These are phyloP conservation scores for Diachasma alloeum DNA, from an alignment of 1,140 invertebrate genomes.

Conservation along the genomic window DNA sequence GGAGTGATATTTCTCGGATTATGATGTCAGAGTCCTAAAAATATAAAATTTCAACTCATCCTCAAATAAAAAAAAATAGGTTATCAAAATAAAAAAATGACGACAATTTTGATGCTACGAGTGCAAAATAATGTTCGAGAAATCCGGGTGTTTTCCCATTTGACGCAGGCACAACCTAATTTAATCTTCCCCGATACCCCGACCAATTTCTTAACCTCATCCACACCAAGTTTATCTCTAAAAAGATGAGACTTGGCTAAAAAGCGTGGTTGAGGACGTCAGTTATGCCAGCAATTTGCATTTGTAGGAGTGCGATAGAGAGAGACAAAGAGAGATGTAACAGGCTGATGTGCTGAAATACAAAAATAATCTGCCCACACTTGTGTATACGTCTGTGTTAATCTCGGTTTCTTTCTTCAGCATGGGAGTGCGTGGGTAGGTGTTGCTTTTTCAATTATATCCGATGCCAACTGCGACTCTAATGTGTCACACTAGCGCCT, in stretches of 20 bases:
- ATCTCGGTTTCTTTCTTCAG: neutral
- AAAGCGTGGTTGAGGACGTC: neutral
- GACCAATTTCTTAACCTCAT: constrained; percentile 1
- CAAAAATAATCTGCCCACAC: constrained; percentile 9
- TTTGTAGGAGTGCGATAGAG: neutral
- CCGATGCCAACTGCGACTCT: neutral
- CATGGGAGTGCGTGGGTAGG: neutral
- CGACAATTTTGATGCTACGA: too few relatives aligned
- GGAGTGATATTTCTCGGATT: too few relatives aligned
- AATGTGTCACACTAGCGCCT: neutral
- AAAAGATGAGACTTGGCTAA: neutral
- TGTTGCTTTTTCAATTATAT: neutral
- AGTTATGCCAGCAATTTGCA: neutral
- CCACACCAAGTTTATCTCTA: neutral
- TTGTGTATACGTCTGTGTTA: constrained; percentile 1
- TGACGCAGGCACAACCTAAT: too few relatives aligned
- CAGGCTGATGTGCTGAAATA: neutral
- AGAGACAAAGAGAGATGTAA: neutral
- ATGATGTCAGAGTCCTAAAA: too few relatives aligned
- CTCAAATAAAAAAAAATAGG: too few relatives aligned
- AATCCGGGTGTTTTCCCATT: too few relatives aligned
- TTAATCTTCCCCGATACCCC: neutral
- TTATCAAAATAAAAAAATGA: too few relatives aligned
- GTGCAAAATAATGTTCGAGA: too few relatives aligned
- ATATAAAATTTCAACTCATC: too few relatives aligned